Evolutionary conservation across 2,113 vertebrate genomes (phyloP), one percentile per base, ranked within the genome.

Genomic region (Monarcha castaneiventris): DNA sequence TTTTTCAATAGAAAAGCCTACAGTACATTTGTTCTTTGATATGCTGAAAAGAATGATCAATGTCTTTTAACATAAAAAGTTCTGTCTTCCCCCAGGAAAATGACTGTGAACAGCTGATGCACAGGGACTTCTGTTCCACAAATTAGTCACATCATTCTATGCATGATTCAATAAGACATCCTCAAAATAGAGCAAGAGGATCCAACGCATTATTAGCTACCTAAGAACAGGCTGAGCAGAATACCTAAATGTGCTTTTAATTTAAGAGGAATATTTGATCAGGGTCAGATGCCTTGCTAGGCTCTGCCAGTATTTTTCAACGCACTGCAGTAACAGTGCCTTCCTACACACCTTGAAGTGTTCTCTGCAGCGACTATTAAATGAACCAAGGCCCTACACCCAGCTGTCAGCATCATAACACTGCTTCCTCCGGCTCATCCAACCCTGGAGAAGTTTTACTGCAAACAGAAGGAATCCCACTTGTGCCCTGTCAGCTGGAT

Each of bases 21-120:
- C 32, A 66, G 78, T 85, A 85, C 74, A 85, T 87, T 87, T 93
- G 21, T 76, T 90, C 81, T 94, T 87, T 95, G 87, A 96, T 88
- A 93, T 71, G 35, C 51, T 83, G 67, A 93, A 85, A 90, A 94
- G 89, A 84, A 94, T 54, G 62, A 96, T 93, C 84, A 85, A 37
- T 63, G 78, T 35, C 84, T 91, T 91, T 80, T 67, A 83, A 73
- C 46, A 76, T 39, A 90, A 74, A 41, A 90, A 71, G 54, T 71
- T 67, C n/a, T 89, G 20, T 75, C 59, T 94, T 77, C 7, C 49
- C 41, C 13, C 37, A 88, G 84, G 78, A 87, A 93, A 95, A 66
- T 1, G 16, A 77, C 46, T 6, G 3, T 11, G 81, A 89, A 79
- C 49, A 79, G 81, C 58, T 89, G 81, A 96, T 69, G 94, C 81